Evolutionary conservation across 2,113 vertebrate species (phyloP).

Genomic region (Oryzias melastigma): DNA sequence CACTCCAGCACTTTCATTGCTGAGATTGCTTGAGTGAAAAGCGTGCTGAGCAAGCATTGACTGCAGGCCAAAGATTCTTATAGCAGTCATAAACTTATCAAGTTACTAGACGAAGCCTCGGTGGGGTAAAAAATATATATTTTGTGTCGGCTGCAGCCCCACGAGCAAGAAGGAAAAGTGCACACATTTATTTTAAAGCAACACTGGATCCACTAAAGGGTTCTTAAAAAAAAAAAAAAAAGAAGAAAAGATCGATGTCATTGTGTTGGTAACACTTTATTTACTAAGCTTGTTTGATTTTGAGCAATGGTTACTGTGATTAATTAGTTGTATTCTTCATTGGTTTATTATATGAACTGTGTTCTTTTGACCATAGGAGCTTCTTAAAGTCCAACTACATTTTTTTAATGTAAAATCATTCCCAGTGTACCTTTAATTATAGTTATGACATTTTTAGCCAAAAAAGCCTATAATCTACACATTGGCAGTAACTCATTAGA

Average conservation of each 20-base stretch:
- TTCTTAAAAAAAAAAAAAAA: neutral
- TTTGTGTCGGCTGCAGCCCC: neutral
- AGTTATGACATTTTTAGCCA: no score
- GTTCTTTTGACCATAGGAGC: no score
- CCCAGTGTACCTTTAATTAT: no score
- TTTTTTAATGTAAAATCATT: no score
- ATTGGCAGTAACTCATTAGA: no score
- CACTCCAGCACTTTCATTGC: slow-evolving; percentile 7
- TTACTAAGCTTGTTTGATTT: neutral
- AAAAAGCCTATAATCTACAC: no score
- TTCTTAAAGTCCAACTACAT: no score
- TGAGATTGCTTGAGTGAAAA: slow-evolving; percentile 44
- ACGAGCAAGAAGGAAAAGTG: neutral
- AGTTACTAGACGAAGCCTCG: slow-evolving; percentile 35
- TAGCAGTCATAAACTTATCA: slow-evolving; percentile 49
- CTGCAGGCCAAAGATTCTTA: slow-evolving; percentile 55
- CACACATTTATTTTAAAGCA: no score
- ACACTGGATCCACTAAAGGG: no score
- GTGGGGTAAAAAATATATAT: slow-evolving; percentile 31
- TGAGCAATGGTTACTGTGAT: no score
- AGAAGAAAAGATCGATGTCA: neutral
- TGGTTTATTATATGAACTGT: no score
- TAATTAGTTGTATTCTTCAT: no score
- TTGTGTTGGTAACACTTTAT: neutral
- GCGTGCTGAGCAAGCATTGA: slow-evolving; percentile 44